These are phyloP conservation scores for Dasysyrphus albostriatus DNA, from an alignment of 2,888 invertebrate species.

Conservation along the genomic window DNA sequence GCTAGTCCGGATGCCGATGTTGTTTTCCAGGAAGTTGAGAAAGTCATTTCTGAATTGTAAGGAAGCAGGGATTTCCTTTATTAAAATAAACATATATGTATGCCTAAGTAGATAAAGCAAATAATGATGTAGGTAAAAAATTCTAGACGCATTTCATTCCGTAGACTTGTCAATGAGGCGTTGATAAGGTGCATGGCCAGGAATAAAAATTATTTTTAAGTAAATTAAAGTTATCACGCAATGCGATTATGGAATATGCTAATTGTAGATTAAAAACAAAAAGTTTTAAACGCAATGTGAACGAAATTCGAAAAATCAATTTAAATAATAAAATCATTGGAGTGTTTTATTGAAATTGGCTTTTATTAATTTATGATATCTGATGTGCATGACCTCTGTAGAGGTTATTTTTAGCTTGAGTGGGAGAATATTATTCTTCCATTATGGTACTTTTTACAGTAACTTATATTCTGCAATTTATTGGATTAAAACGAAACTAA, in stretches of 20 bases:
- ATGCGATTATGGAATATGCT: conserved; percentile 23
- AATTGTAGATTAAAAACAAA: conserved; percentile 34
- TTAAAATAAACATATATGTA: background rate
- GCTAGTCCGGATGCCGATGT: conserved; percentile 88
- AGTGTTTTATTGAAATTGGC: background rate
- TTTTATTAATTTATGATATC: background rate
- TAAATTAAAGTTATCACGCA: conserved; percentile 53
- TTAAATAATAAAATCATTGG: background rate
- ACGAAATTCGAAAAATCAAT: conserved; percentile 23
- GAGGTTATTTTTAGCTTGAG: background rate
- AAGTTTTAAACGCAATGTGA: conserved; percentile 26
- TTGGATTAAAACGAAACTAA: too few species aligned
- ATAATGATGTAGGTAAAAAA: conserved; percentile 37
- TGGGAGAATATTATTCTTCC: background rate
- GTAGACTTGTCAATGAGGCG: conserved; percentile 7
- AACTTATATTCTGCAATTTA: too few species aligned
- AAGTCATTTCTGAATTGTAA: conserved; percentile 82
- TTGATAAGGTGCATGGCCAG: conserved; percentile 1
- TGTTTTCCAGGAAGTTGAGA: conserved; percentile 87
- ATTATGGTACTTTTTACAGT: too few species aligned
- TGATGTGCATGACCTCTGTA: background rate
- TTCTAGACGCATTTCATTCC: conserved; percentile 64
- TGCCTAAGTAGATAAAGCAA: conserved; percentile 50
- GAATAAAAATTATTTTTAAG: conserved; percentile 57
- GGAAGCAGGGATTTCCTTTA: background rate